phyloP scores from a whole-genome alignment of 2,888 invertebrate genomes.

The Macaria liturata region DNA sequence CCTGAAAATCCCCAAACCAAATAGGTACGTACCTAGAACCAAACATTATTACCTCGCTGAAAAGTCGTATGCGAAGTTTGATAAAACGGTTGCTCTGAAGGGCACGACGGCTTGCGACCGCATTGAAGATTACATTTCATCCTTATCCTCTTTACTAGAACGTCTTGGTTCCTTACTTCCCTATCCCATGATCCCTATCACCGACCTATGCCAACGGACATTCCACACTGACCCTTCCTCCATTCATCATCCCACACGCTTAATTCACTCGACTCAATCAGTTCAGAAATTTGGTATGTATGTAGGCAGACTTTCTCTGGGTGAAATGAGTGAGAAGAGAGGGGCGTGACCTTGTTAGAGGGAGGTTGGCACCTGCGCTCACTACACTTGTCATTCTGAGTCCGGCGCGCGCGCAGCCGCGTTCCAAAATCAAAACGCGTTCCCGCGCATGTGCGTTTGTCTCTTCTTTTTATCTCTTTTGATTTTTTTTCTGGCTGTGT shows the following conservation, averaged over 20 bases:
- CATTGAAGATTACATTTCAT: too few relatives aligned
- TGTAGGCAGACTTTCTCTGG: conserved; percentile 82
- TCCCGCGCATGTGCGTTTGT: conserved; percentile 61
- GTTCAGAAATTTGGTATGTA: conserved; percentile 81
- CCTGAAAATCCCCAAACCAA: too few relatives aligned
- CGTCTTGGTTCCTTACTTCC: too few relatives aligned
- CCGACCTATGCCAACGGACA: conserved; percentile 35
- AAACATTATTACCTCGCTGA: too few relatives aligned
- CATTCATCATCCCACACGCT: conserved; percentile 59
- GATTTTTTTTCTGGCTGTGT: conserved; percentile 39
- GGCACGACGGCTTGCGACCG: too few relatives aligned
- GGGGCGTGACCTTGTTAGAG: conserved; percentile 81
- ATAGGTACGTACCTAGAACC: too few relatives aligned
- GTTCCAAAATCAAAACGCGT: conserved; percentile 51
- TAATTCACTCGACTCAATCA: conserved; percentile 69
- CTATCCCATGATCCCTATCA: conserved; percentile 10
- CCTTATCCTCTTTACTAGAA: too few relatives aligned
- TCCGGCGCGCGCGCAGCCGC: conserved; percentile 75
- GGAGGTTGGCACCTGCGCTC: conserved; percentile 78
- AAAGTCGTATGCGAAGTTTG: too few relatives aligned
- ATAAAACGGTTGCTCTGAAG: too few relatives aligned
- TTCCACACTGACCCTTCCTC: conserved; percentile 47
- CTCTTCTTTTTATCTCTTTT: conserved; percentile 31
- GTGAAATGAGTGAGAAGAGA: conserved; percentile 72
- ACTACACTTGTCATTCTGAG: conserved; percentile 74